Conservation (phyloP, 2,113 vertebrate species). For the Heloderma charlesbogerti region DNA sequence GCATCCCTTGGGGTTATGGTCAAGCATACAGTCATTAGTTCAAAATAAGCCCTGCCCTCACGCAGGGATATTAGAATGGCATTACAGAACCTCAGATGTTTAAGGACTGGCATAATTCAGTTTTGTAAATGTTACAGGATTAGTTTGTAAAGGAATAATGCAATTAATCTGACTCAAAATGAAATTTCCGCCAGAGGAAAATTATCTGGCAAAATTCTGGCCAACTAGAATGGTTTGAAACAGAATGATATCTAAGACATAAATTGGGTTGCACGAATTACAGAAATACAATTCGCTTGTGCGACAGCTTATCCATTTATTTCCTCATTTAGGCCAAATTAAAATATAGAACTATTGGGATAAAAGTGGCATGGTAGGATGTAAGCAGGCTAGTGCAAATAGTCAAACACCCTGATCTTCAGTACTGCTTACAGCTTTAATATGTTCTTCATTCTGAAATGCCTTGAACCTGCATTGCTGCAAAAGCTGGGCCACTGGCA, state of each 20-base stretch:
- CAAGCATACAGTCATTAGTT: neutral
- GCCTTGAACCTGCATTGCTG: neutral
- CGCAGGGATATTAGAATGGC: neutral
- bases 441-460: constrained; percentile 10
- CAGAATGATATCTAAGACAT: too few species aligned
- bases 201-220: neutral
- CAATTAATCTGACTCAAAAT: neutral
- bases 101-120: neutral
- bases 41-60: neutral
- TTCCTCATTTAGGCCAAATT: neutral
- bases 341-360: neutral
- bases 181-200: neutral
- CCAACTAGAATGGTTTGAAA: neutral
- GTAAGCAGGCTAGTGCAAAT: neutral
- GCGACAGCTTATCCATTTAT: neutral
- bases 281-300: neutral
- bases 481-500: neutral
- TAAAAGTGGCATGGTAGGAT: neutral
- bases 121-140: neutral
- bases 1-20: neutral
- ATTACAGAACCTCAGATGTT: neutral
- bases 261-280: neutral
- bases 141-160: neutral
- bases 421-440: constrained; percentile 13
- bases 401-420: neutral